Evolutionary conservation across 1,140 invertebrate genomes (phyloP), one percentile per base, ranked within the genome.

Genomic region (Belonocnema kinseyi): DNA sequence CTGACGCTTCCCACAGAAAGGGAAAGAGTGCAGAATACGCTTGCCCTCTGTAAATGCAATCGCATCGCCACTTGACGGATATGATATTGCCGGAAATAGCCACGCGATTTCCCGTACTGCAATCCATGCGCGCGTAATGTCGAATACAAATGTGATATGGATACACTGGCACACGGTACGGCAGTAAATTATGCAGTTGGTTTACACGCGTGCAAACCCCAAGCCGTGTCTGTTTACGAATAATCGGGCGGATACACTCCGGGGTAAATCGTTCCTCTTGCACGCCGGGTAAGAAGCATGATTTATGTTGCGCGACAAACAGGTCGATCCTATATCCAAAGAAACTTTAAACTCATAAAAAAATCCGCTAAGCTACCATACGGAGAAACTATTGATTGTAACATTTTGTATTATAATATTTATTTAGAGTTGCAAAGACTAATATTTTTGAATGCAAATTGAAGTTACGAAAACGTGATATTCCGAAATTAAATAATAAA

Each of bases 1-100:
- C 70, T 51, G 80, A 83, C 75, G 83, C 78, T 77, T 72, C 76
- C 33, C 73, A 74, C 71, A 71, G 74, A 16, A 66, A n/a, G 16
- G 61, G 14, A 66, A 66, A 66, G 61, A 66, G 61, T 66, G 56
- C 58, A 21, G 58, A 61, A 61, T 61, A 61, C 21, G 26, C 13
- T 66, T 66, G 61, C 61, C 33, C 61, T 40, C 10, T 66, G 40
- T 14, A 66, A 33, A 66, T 33, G 61, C 33, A 33, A 66, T 33
- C 33, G 13, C 26, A 66, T 46, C 16, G 61, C 14, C 26, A 21
- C 51, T 58, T 88, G 87, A 86, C 87, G 86, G 87, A 88, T 88
- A 87, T 85, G 86, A 86, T 88, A 87, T 86, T 85, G 85, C 81
- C 84, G 87, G 87, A 88, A 87, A 88, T 88, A 86, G 85, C 83